phyloP scores from a whole-genome alignment of 1,140 invertebrate species.

The Drosophila athabasca region DNA sequence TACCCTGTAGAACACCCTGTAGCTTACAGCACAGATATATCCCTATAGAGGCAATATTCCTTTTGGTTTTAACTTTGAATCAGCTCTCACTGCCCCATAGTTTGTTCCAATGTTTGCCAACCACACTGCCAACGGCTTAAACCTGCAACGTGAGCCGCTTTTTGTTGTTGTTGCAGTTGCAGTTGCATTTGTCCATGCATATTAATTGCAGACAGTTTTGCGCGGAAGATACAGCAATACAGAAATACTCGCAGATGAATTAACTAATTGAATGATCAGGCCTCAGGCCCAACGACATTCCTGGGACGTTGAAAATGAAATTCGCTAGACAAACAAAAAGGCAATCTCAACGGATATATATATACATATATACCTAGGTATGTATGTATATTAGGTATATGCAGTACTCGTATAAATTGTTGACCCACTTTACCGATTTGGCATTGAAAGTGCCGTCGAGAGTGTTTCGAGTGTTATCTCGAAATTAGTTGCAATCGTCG shows the following conservation, averaged over 20 bases:
- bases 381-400: neutral
- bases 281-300: slow-evolving; percentile 6
- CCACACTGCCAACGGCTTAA: slow-evolving; percentile 11
- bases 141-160: slow-evolving; percentile 24
- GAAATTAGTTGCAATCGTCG: slow-evolving; percentile 48
- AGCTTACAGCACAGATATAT: too few relatives aligned
- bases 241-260: slow-evolving; percentile 15
- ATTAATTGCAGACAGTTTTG: slow-evolving; percentile 49
- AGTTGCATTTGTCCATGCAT: slow-evolving; percentile 32
- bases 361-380: neutral
- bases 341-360: slow-evolving; percentile 5
- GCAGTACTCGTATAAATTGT: slow-evolving; percentile 34
- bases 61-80: too few relatives aligned
- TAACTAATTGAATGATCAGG: slow-evolving; percentile 51
- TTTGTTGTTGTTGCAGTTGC: slow-evolving; percentile 28
- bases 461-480: slow-evolving; percentile 47
- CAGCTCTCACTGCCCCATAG: neutral
- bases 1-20: too few relatives aligned
- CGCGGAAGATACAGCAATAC: slow-evolving; percentile 57
- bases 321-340: slow-evolving; percentile 22
- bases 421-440: slow-evolving; percentile 56
- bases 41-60: too few relatives aligned
- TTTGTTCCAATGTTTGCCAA: neutral
- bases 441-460: slow-evolving; percentile 61
- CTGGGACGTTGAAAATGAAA: slow-evolving; percentile 30